Conservation (phyloP, 1,140 invertebrate genomes). For the Aradophagus sp. region DNA sequence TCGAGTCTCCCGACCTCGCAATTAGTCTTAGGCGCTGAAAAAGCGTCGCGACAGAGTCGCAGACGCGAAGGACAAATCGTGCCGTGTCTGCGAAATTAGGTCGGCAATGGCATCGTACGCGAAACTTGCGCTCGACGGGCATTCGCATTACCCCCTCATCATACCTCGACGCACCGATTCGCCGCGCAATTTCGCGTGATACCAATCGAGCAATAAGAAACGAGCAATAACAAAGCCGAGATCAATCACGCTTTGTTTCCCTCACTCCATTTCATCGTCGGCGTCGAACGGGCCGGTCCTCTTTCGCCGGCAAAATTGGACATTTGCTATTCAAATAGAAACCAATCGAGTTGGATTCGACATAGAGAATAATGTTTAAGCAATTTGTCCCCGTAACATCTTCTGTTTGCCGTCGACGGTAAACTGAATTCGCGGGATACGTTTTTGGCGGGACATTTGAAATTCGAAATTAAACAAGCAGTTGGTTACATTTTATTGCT, state of each 20-base stretch:
- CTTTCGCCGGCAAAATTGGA: too few species aligned
- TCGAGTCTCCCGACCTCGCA: constrained; percentile 7
- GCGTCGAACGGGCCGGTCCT: neutral
- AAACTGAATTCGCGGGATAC: too few species aligned
- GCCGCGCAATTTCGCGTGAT: neutral
- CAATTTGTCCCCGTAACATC: too few species aligned
- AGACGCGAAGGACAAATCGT: constrained; percentile 28
- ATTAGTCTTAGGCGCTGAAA: constrained; percentile 40
- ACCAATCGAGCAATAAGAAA: neutral
- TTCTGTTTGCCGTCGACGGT: too few species aligned
- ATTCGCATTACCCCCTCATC: constrained; percentile 13
- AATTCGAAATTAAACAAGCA: too few species aligned
- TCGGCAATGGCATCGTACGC: constrained; percentile 19
- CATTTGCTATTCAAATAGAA: too few species aligned
- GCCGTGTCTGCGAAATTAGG: constrained; percentile 33
- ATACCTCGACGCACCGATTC: constrained; percentile 1
- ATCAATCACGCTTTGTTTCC: neutral
- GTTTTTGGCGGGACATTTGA: too few species aligned
- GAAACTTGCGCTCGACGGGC: constrained; percentile 8
- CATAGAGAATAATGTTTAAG: too few species aligned
- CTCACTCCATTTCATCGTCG: too few species aligned
- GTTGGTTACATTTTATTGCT: too few species aligned
- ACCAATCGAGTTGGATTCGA: too few species aligned
- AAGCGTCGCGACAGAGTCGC: constrained; percentile 30
- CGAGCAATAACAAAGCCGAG: neutral